A percentile compares a stretch with the other conserved stretches of the same genome.
phyloP scores from a whole-genome alignment of 1,140 invertebrate genomes.

The Drosophila bifasciata region DNA sequence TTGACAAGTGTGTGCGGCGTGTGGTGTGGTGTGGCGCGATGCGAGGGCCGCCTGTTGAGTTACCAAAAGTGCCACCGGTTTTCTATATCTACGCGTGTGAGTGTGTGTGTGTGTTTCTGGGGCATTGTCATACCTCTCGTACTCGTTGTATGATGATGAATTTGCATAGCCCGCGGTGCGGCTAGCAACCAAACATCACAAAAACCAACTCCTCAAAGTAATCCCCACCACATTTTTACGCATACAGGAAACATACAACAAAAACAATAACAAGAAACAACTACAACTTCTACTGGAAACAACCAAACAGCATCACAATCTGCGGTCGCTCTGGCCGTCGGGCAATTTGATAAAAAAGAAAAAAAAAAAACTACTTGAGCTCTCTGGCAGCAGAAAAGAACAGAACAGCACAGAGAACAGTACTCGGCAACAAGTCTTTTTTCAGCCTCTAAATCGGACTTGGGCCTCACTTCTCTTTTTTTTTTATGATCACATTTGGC shows the following conservation, averaged over 20 bases:
- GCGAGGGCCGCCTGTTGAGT: slow-evolving; percentile 15
- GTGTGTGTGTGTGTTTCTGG: slow-evolving; percentile 60
- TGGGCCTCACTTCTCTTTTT: slow-evolving; percentile 25
- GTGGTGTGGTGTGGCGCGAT: not conserved
- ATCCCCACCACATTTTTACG: slow-evolving; percentile 32
- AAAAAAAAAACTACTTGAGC: slow-evolving; percentile 7
- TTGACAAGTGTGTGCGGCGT: too few relatives aligned
- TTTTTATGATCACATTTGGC: slow-evolving; percentile 61
- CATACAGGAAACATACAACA: slow-evolving; percentile 31
- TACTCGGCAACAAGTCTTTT: slow-evolving; percentile 53
- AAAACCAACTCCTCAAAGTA: slow-evolving; percentile 37
- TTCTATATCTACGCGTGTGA: slow-evolving; percentile 8
- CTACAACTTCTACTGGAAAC: slow-evolving; percentile 34
- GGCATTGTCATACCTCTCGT: slow-evolving; percentile 31
- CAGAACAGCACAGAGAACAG: too few relatives aligned
- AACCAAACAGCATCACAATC: slow-evolving; percentile 55
- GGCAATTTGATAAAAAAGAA: slow-evolving; percentile 70
- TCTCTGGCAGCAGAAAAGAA: not conserved
- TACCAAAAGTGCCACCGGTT: slow-evolving; percentile 66
- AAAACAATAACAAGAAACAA: slow-evolving; percentile 44
- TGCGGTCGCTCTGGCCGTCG: slow-evolving; percentile 50
- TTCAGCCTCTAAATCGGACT: too few relatives aligned
- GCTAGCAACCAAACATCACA: slow-evolving; percentile 11
- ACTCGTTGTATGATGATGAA: slow-evolving; percentile 50
- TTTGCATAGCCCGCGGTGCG: slow-evolving; percentile 63